Evolutionary conservation across 1,140 invertebrate genomes (phyloP), one percentile per base, ranked within the genome.

Genomic region (Eufriesea mexicana): DNA sequence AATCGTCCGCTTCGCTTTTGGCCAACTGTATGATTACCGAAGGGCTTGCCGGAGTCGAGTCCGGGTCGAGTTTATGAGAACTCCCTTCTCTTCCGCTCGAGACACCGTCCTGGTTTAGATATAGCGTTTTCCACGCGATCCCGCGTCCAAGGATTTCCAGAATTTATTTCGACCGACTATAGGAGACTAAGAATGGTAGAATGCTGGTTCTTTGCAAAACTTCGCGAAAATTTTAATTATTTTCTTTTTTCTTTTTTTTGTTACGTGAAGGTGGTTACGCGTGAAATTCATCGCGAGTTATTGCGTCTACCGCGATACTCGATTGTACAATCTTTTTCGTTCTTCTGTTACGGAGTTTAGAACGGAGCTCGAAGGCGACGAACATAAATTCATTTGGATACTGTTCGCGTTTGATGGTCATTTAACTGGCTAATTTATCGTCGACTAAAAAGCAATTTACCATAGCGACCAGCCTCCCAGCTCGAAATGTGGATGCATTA

Each of bases 1-100:
- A 86, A 86, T 51, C 79, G 42, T 25, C 7, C 20, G 42, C 25
- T 42, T 28, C n/a, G 54, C 61, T 74, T 47, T 64, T 72, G 14
- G n/a, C 2, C 5, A 59, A 45, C 71, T 73, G 23, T 61, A 25
- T 47, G 54, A 74, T 59, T 57, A 59, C 71, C 9, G 23, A 47
- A 14, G 5, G 23, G 4, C 10, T 25, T 9, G 57, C 12, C 16
- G 51, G 51, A 54, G 12, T 5, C 16, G 12, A 16, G 51, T 12
- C 12, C 12, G 47, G 8, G 47, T 49, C 12, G 0, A 12, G 12
- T 62, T 18, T 62, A 23, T 35, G 25, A 62, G 35, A 25, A 62
- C 35, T 62, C 28, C 35, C 20, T 62, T 35, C 61, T 62, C 35
- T 62, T 18, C 61, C 35, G 61, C 18, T 14, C 14, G 12, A 18